These are phyloP conservation scores for Monoplex corrugatus DNA, from an alignment of 2,888 invertebrate species.

Conservation along the genomic window DNA sequence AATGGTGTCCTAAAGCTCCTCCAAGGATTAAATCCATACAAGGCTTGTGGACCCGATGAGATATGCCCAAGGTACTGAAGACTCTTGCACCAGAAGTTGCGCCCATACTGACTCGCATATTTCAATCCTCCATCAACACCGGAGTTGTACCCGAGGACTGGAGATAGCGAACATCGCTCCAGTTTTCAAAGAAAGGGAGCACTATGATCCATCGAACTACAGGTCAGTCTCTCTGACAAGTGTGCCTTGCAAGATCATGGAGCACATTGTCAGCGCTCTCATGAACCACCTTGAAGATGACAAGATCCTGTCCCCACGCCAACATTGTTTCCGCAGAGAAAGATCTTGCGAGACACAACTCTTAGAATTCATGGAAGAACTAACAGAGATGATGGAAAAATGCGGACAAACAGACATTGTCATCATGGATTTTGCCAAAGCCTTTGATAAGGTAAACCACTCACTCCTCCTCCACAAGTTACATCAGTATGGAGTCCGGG, in stretches of 20 bases:
- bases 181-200: neutral
- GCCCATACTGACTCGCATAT: neutral
- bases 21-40: neutral
- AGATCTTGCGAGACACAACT: neutral
- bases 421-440: neutral
- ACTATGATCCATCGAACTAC: neutral
- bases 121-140: slow-evolving; percentile 3
- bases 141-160: neutral
- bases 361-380: neutral
- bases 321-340: neutral
- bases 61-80: neutral
- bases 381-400: neutral
- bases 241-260: neutral
- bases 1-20: neutral
- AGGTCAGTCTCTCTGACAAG: neutral
- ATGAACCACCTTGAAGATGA: neutral
- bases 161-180: neutral
- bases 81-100: neutral
- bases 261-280: slow-evolving; percentile 13
- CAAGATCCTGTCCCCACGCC: neutral
- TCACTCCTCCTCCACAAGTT: neutral
- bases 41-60: neutral
- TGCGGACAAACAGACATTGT: neutral
- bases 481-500: neutral
- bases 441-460: neutral